Evolutionary conservation across 2,888 invertebrate species (phyloP).

Genomic region (Drosophila affinis): DNA sequence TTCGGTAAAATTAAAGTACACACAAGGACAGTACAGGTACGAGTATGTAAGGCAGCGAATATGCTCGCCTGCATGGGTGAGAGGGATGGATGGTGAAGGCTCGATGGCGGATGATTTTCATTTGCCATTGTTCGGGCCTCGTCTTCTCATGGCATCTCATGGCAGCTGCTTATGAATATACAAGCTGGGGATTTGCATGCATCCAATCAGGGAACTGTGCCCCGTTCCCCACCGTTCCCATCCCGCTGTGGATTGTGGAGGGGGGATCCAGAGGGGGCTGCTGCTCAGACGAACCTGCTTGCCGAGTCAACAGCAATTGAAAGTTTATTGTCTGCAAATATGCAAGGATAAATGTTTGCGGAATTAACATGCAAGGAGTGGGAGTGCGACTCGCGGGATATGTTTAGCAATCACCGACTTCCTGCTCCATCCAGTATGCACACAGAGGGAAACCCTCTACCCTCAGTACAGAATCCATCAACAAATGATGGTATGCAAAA

Average conservation of each 20-base stretch:
- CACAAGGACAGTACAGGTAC: not conserved
- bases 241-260: not conserved
- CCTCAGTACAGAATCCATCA: constrained; percentile 21
- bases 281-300: constrained; percentile 17
- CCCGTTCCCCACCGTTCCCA: not conserved
- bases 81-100: no score
- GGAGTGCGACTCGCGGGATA: not conserved
- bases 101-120: not conserved
- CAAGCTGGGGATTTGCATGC: constrained; percentile 15
- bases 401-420: not conserved
- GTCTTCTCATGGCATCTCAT: not conserved
- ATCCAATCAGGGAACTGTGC: constrained; percentile 52
- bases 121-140: constrained; percentile 12
- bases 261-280: not conserved
- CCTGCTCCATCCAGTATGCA: not conserved
- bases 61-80: not conserved
- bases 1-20: not conserved
- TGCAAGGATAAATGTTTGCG: constrained; percentile 24
- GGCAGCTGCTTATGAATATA: constrained; percentile 4
- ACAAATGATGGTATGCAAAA: constrained; percentile 33
- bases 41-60: no score
- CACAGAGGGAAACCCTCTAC: no score
- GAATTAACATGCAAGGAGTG: constrained; percentile 13
- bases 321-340: constrained; percentile 63
- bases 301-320: constrained; percentile 65